Evolutionary conservation across 2,113 vertebrate genomes (phyloP), one percentile per base, ranked within the genome.

Genomic region (Microcebus griseorufus): DNA sequence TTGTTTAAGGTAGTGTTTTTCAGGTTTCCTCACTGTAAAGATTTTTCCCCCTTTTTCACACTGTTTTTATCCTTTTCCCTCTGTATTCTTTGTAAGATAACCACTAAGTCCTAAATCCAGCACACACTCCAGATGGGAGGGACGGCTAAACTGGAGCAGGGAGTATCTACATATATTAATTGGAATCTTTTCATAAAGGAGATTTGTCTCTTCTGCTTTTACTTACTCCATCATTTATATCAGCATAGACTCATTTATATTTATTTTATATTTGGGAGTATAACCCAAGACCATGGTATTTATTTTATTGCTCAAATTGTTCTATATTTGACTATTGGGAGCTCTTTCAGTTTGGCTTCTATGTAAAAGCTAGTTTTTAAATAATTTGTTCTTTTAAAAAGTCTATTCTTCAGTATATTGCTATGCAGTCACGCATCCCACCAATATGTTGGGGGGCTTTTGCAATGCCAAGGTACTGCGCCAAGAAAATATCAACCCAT

Each of bases 251-350:
- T 22, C 6, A 79, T 45, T 86, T 83, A n/a, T 90, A 48, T 94
- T 82, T 65, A 70, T 72, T 94, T 94, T 95, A 92, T 78, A 32
- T 22, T 65, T 85, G 65, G 62, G 16, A 16, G 81, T 88, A 85
- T 62, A 85, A 75, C 39, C 4, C 2, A 84, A 16, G 37, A 55
- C n/a, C 25, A 72, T 6, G 11, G 53, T 51, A 67, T 76, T 92
- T 94, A 70, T 85, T 84, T 94, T 76, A 81, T 85, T 91, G 45
- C n/a, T 83, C 27, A 96, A 34, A 55, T 89, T 51, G 4, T 95
- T 82, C 37, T 91, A 20, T 84, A 81, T 95, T 92, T 89, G 79
- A 73, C 69, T n/a, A 32, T 53, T 81, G 10, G 42, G 5, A 91
- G 29, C 37, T 83, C 18, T 90, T 96, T 94, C 51, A 85, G 53